Evolutionary conservation across 2,113 vertebrate genomes (phyloP).

Genomic region (Lasiurus cinereus): DNA sequence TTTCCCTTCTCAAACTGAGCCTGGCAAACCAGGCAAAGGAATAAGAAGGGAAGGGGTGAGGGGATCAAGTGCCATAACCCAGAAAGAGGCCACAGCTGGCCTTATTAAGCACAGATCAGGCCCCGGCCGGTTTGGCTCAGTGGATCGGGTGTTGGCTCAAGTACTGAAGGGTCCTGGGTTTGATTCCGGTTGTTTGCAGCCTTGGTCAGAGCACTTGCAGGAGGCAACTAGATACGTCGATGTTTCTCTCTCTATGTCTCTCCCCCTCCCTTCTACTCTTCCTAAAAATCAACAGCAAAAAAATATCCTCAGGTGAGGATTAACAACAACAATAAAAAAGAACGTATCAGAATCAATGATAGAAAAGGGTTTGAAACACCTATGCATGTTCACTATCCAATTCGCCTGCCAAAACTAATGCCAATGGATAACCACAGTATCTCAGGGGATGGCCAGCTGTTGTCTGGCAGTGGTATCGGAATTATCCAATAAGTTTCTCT

Average conservation of each 20-base stretch:
- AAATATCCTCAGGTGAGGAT: too few relatives aligned
- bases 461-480: not conserved
- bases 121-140: too few relatives aligned
- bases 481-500: not conserved
- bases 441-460: not conserved
- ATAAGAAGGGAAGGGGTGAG: not conserved
- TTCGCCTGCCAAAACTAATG: not conserved
- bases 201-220: too few relatives aligned
- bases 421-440: not conserved
- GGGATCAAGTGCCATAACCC: not conserved
- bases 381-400: not conserved
- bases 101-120: not conserved
- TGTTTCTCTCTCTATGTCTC: too few relatives aligned
- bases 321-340: too few relatives aligned
- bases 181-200: too few relatives aligned
- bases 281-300: too few relatives aligned
- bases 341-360: not conserved
- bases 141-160: too few relatives aligned
- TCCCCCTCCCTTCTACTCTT: too few relatives aligned
- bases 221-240: too few relatives aligned
- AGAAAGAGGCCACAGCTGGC: not conserved
- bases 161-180: too few relatives aligned
- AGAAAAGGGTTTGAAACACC: not conserved
- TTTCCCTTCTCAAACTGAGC: not conserved
- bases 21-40: not conserved